A percentile compares a stretch with the other conserved stretches of the same genome.
These are phyloP conservation scores for Takifugu bimaculatus DNA, from an alignment of 2,113 vertebrate genomes.

Conservation along the genomic window DNA sequence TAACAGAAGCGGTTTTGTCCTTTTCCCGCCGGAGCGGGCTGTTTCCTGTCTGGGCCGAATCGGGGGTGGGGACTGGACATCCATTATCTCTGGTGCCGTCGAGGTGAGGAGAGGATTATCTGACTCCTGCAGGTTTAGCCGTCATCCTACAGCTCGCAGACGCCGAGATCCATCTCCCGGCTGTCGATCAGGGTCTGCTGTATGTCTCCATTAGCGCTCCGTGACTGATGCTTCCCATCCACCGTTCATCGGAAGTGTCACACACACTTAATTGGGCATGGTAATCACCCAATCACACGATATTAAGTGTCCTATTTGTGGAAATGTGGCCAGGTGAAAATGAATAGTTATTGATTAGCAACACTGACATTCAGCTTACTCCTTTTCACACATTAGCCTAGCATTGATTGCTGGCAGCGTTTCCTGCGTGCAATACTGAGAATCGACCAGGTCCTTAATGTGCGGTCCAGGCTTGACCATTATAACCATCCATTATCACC, in stretches of 20 bases:
- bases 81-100: constrained; percentile 54
- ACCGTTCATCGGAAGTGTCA: constrained; percentile 62
- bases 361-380: constrained; percentile 71
- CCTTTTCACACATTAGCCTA: constrained; percentile 73
- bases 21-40: constrained; percentile 25
- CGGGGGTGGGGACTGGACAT: constrained; percentile 45
- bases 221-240: constrained; percentile 53
- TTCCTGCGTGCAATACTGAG: constrained; percentile 61
- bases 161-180: constrained; percentile 65
- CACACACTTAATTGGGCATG: constrained; percentile 72
- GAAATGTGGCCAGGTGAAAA: constrained; percentile 71
- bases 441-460: constrained; percentile 73
- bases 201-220: constrained; percentile 63
- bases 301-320: constrained; percentile 74
- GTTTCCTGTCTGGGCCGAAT: constrained; percentile 42
- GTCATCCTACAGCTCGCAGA: constrained; percentile 59
- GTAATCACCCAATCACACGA: constrained; percentile 74
- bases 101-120: constrained; percentile 63
- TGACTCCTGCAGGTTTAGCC: constrained; percentile 57
- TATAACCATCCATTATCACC: constrained; percentile 70
- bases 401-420: constrained; percentile 75
- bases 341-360: constrained; percentile 77
- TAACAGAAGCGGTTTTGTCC: constrained; percentile 9
- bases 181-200: constrained; percentile 62
- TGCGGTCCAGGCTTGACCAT: constrained; percentile 72